Evolutionary conservation across 1,140 invertebrate species (phyloP), one percentile per base, ranked within the genome.

Genomic region (Ceratitis capitata): DNA sequence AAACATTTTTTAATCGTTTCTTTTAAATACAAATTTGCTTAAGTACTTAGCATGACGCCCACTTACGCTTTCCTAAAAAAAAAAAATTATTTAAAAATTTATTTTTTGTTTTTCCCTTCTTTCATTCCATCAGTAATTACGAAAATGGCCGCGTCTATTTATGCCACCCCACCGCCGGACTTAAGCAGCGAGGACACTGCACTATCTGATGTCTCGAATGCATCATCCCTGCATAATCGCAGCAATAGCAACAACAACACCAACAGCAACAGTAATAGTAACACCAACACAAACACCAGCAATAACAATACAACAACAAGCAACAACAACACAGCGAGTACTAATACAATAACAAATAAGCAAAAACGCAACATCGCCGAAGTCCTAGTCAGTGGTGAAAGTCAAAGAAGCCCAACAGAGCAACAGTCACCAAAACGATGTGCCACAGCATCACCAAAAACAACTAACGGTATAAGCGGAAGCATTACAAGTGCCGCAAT

Each of bases 101-200:
- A 61, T 16, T 35, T 6, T 69, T 35, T 9, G 12, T 35, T 3
- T 64, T 29, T 58, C 56, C 26, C 85, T 19, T 9, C 47, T 39
- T 14, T 47, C 35, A 29, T 61, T 58, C 47, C 42, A 69, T 35
- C 69, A 91, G 90, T 91, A 91, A 90, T 91, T 89, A 89, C 89
- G 90, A 91, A 91, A 88, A 92, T 92, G 91, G 91, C 91, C 87
- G 91, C 91, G 88, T 92, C 91, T 87, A 91, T 92, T 87, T 92
- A 92, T 90, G 91, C 91, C 88, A 92, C 91, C 87, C 91, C 91
- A 90, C 90, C 91, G 87, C 91, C 91, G 84, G 91, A 92, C 89
- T 88, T 92, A 88, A 92, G 90, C 88, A 91, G 91, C 86, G 91
- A 92, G 87, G 91, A 92, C 85, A 91, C 91, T 86, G 91, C 90